A percentile compares a stretch with the other conserved stretches of the same genome.
Evolutionary conservation across 2,888 invertebrate species (phyloP).

Genomic region (Chloromyia formosa): DNA sequence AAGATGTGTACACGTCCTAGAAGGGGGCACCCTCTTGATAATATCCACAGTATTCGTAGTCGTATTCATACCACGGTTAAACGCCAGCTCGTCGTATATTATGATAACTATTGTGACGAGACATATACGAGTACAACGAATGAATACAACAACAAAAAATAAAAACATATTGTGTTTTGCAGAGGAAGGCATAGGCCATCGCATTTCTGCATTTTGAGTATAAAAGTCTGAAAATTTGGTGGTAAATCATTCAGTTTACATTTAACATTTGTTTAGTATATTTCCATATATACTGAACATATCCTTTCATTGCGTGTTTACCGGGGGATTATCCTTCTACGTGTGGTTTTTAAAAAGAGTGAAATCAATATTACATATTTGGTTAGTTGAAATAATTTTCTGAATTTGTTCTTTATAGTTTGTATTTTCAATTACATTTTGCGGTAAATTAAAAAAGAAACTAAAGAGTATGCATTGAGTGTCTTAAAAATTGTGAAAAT

Average conservation of each 20-base stretch:
- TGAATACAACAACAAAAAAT: constrained; percentile 7
- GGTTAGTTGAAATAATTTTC: constrained; percentile 27
- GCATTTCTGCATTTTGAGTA: constrained; percentile 41
- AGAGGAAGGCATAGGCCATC: constrained; percentile 20
- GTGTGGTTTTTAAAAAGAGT: background rate
- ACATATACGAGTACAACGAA: background rate
- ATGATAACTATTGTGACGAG: background rate
- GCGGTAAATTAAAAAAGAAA: no score
- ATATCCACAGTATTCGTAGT: background rate
- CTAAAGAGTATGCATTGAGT: no score
- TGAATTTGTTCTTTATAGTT: constrained; percentile 16
- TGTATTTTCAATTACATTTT: no score
- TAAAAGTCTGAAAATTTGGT: constrained; percentile 49
- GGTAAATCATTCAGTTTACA: constrained; percentile 49
- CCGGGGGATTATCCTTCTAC: constrained; percentile 22
- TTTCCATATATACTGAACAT: constrained; percentile 25
- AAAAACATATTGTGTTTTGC: background rate
- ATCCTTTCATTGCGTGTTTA: background rate
- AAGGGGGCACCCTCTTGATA: constrained; percentile 3
- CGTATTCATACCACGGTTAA: no score
- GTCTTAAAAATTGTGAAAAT: no score
- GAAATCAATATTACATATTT: constrained; percentile 1
- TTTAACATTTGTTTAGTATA: constrained; percentile 45
- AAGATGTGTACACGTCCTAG: background rate
- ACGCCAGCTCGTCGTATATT: no score